Conservation (phyloP, 2,113 vertebrate species). For the Nycticebus coucang region DNA sequence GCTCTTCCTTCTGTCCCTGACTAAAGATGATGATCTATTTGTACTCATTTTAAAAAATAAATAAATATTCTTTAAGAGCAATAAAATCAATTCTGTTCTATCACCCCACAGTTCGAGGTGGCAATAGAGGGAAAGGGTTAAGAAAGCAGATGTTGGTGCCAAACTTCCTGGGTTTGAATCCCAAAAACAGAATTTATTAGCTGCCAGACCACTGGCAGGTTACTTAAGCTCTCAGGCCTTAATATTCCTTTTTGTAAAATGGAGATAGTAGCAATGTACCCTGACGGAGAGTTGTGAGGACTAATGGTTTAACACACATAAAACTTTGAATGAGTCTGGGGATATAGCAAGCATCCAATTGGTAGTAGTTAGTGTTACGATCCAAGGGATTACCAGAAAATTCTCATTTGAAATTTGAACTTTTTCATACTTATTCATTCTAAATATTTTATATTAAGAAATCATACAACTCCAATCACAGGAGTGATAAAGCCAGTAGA, state of each 20-base stretch:
- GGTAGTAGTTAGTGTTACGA: not conserved
- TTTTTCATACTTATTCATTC: not conserved
- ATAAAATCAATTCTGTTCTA: not conserved
- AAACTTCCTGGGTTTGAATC: not conserved
- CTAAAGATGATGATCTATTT: not conserved
- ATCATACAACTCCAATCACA: not conserved
- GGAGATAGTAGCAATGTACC: not conserved
- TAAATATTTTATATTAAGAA: constrained; percentile 48
- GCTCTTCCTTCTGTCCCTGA: not conserved
- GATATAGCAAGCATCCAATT: not conserved
- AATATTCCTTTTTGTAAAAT: not conserved
- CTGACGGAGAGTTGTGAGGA: not conserved
- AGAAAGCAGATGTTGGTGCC: not conserved
- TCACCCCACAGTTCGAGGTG: not conserved
- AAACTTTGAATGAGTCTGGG: not conserved
- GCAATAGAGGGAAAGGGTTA: not conserved
- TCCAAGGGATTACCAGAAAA: not conserved
- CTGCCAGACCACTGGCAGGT: not conserved
- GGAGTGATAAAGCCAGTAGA: not conserved
- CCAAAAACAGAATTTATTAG: not conserved
- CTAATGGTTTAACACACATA: not conserved
- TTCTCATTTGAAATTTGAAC: not conserved
- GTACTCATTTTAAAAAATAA: not conserved
- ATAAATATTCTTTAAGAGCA: not conserved
- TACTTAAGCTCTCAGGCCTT: not conserved